These are phyloP conservation scores for Hycleus cichorii DNA, from an alignment of 1,140 invertebrate species.

Conservation along the genomic window DNA sequence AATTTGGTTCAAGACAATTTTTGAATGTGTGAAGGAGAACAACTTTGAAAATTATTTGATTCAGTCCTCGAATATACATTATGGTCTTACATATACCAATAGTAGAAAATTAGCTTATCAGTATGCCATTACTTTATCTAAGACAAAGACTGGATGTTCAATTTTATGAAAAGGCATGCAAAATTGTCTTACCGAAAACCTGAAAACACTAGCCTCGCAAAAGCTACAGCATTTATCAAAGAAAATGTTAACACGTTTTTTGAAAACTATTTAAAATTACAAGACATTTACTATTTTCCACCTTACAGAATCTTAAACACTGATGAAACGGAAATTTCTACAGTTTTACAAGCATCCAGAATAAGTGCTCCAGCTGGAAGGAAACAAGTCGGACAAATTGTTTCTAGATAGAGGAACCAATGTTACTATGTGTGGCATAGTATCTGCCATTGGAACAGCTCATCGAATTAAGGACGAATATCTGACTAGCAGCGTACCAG, in stretches of 20 bases:
- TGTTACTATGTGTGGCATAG: not conserved
- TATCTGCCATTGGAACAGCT: not conserved
- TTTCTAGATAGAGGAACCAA: not conserved
- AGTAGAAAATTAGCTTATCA: not conserved
- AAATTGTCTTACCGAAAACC: not conserved
- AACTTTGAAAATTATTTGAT: no score
- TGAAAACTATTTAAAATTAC: not conserved
- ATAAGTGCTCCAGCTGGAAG: not conserved
- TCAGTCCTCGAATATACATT: no score
- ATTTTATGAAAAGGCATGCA: not conserved
- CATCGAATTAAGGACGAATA: no score
- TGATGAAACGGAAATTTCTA: not conserved
- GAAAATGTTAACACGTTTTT: not conserved
- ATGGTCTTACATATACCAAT: no score
- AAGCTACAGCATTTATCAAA: not conserved
- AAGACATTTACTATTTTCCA: slow-evolving; percentile 7
- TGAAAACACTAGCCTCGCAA: not conserved
- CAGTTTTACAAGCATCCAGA: not conserved
- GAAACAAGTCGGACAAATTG: not conserved
- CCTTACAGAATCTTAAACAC: not conserved
- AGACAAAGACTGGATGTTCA: not conserved
- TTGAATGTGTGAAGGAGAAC: no score
- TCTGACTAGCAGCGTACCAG: no score
- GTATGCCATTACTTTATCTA: not conserved
- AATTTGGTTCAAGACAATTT: no score